Evolutionary conservation across 2,888 invertebrate genomes (phyloP), one percentile per base, ranked within the genome.

Genomic region (Gastracanthus pulcherrimus): DNA sequence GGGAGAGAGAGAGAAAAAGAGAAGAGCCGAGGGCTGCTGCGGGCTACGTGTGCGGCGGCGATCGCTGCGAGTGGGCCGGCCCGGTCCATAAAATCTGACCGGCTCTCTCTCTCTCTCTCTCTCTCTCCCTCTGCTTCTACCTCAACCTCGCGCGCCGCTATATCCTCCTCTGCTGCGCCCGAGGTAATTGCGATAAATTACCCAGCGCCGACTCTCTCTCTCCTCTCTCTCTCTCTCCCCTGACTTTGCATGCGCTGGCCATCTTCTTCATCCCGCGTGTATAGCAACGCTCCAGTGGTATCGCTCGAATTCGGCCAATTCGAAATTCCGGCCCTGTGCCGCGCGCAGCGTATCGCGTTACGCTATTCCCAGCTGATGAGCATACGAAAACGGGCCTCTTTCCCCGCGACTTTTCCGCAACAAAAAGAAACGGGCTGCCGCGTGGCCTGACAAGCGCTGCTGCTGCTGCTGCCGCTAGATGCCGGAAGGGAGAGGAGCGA

Each of bases 21-120:
- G 26, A 13, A 55, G 55, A 55, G 55, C 23, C 26, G 55, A 55
- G 55, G 55, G 55, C 55, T 55, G 55, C 55, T 55, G 55, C 55
- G 55, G 55, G 55, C 55, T 55, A 55, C 55, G 55, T 55, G 55
- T 55, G 55, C 55, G 55, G 55, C 55, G n/a, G n/a, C n/a, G n/a
- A n/a, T n/a, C n/a, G 55, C 55, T 55, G 55, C 55, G 55, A 55
- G 26, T 55, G 55, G 55, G 55, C 55, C 55, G 55, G 55, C 26
- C 55, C 55, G 55, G 55, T 55, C 55, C 55, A 55, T 55, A 55
- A 55, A 26, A 55, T 55, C 55, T 55, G 55, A 55, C 55, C 55
- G 55, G 55, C 55, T 55, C 55, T 55, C 55, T 19, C 51, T 48
- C 48, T 48, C 55, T 55, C 55, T 55, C 23, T 55, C 55, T n/a